Evolutionary conservation across 2,888 invertebrate genomes (phyloP).

Genomic region (Acanthopleura granulata): DNA sequence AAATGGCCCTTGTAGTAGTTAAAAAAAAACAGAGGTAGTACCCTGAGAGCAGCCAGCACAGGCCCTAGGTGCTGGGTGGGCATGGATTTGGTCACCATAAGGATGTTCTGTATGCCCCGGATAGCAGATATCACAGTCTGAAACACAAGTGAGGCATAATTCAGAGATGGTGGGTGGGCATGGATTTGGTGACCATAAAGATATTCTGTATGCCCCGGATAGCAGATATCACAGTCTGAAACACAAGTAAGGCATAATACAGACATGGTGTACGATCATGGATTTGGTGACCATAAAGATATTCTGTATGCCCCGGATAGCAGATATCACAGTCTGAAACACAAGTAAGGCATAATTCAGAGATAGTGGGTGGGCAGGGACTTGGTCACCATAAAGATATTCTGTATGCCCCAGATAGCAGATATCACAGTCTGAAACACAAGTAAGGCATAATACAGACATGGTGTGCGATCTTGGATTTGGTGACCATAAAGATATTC

Average conservation of each 20-base stretch:
- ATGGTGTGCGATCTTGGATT: slow-evolving; percentile 45
- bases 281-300: slow-evolving; percentile 52
- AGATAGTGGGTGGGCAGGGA: slow-evolving; percentile 47
- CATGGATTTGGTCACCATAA: slow-evolving; percentile 51
- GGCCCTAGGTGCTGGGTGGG: slow-evolving; percentile 52
- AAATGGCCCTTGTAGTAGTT: no score
- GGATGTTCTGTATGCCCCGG: slow-evolving; percentile 59
- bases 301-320: slow-evolving; percentile 59
- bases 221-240: slow-evolving; percentile 55
- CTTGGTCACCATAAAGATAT: slow-evolving; percentile 55
- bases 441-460: slow-evolving; percentile 36
- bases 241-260: slow-evolving; percentile 27
- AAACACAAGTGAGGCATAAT: slow-evolving; percentile 21
- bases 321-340: slow-evolving; percentile 55
- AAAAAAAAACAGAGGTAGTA: slow-evolving; percentile 28
- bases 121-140: slow-evolving; percentile 58
- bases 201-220: slow-evolving; percentile 61
- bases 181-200: slow-evolving; percentile 48
- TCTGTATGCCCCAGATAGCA: slow-evolving; percentile 58
- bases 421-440: slow-evolving; percentile 54
- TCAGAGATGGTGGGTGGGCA: slow-evolving; percentile 51
- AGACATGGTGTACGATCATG: slow-evolving; percentile 48
- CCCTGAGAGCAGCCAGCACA: slow-evolving; percentile 62
- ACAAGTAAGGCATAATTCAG: slow-evolving; percentile 30
- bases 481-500: slow-evolving; percentile 54